Percentiles rank a stretch among this genome's conserved stretches.
Evolutionary conservation across 2,113 vertebrate species (phyloP).

Genomic region (Toxotes jaculatrix): DNA sequence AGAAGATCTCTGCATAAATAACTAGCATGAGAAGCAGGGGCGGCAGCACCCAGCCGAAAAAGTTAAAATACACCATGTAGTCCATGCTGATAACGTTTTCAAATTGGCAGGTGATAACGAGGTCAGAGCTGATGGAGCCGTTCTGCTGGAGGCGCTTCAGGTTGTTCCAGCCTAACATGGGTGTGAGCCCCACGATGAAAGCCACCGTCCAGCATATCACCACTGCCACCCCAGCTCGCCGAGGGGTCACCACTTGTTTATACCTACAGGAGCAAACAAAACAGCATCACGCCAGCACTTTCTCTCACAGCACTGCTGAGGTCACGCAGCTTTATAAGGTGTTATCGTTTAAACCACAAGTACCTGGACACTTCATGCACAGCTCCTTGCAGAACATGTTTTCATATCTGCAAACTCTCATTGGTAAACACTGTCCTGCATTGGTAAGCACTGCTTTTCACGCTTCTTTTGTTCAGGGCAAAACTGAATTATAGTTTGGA

Average conservation of each 20-base stretch:
- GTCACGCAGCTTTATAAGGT: not conserved
- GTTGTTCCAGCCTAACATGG: constrained; percentile 98
- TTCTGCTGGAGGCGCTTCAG: constrained; percentile 81
- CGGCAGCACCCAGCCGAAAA: constrained; percentile 96
- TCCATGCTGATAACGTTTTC: constrained; percentile 99
- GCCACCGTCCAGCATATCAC: constrained; percentile 92
- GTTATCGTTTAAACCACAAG: constrained; percentile 20
- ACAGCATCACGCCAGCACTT: constrained; percentile 50
- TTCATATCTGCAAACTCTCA: constrained; percentile 14
- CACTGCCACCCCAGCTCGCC: constrained; percentile 89
- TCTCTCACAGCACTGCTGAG: not conserved
- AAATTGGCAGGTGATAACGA: constrained; percentile 91
- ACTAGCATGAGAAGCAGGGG: constrained; percentile 93
- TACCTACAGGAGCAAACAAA: constrained; percentile 85
- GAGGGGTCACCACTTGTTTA: constrained; percentile 91
- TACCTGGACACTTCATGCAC: constrained; percentile 12
- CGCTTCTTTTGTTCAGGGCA: constrained; percentile 19
- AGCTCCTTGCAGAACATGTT: not conserved
- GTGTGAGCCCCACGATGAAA: constrained; percentile 92
- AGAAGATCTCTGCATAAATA: constrained; percentile 97
- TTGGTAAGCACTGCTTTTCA: constrained; percentile 17
- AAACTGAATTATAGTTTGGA: constrained; percentile 6
- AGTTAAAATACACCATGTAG: constrained; percentile 99
- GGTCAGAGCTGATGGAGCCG: constrained; percentile 80
- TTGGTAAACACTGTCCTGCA: not conserved